These are phyloP conservation scores for Thera obeliscata DNA, from an alignment of 2,888 invertebrate genomes.

Conservation along the genomic window DNA sequence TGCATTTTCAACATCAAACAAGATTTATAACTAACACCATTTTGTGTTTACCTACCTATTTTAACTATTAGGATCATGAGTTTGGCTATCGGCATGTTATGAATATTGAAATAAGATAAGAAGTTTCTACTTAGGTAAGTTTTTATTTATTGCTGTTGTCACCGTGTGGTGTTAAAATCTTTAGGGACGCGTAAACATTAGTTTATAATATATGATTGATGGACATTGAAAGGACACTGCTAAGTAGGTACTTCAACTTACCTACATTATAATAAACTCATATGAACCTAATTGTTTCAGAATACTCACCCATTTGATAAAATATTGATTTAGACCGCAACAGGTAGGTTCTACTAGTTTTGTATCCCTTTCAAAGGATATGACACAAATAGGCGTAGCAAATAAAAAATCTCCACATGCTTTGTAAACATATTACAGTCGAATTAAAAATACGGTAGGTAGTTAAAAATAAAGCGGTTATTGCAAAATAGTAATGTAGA, in stretches of 20 bases:
- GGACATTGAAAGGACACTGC: no score
- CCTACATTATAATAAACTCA: no score
- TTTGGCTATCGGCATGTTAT: not conserved
- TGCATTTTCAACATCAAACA: conserved; percentile 30
- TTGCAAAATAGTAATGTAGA: not conserved
- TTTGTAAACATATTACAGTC: not conserved
- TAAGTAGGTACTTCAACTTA: no score
- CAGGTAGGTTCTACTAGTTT: conserved; percentile 1
- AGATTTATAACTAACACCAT: not conserved
- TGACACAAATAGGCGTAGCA: no score
- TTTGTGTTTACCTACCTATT: not conserved
- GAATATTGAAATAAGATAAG: not conserved
- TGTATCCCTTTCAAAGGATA: no score
- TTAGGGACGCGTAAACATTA: no score
- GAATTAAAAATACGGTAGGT: not conserved
- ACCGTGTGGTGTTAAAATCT: no score
- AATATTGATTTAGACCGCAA: conserved; percentile 5
- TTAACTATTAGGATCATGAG: not conserved
- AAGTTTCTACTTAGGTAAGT: no score
- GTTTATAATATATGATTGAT: no score
- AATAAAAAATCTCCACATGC: no score
- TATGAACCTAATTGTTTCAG: not conserved
- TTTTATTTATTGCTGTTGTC: no score
- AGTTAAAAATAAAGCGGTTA: not conserved
- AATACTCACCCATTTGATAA: not conserved